Conservation (phyloP, 1,140 invertebrate species). For the Nasonia giraulti region DNA sequence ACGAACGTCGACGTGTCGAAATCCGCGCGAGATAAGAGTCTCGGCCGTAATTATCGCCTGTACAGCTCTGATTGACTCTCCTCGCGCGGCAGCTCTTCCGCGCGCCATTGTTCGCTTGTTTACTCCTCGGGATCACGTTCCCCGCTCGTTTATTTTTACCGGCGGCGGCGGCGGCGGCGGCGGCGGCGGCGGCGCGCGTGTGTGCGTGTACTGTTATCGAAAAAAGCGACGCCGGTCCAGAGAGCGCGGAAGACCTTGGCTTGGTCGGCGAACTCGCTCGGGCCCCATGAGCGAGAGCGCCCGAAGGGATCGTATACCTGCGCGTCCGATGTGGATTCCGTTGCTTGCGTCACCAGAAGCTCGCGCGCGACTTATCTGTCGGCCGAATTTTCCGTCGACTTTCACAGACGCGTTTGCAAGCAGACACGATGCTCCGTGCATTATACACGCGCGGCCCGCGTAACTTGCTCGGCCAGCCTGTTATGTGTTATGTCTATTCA, state of each 20-base stretch:
- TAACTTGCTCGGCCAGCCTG: slow-evolving; percentile 33
- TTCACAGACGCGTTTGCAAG: slow-evolving; percentile 56
- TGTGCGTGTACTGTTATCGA: background rate
- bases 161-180: too few relatives aligned
- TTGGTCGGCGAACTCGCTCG: slow-evolving; percentile 58
- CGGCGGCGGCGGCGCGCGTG: too few relatives aligned
- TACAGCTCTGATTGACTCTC: slow-evolving; percentile 20
- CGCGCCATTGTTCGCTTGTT: background rate
- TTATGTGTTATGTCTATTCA: slow-evolving; percentile 42
- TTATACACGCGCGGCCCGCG: slow-evolving; percentile 50
- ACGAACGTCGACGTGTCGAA: slow-evolving; percentile 1
- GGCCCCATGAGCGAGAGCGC: background rate
- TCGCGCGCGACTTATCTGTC: background rate
- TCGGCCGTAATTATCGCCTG: background rate
- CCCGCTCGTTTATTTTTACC: too few relatives aligned
- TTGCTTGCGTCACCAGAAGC: too few relatives aligned
- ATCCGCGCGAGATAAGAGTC: slow-evolving; percentile 34
- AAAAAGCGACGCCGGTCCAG: background rate
- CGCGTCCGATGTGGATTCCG: background rate
- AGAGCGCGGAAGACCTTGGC: slow-evolving; percentile 53
- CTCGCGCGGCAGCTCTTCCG: slow-evolving; percentile 21
- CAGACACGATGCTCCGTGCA: slow-evolving; percentile 54
- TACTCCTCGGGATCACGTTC: background rate
- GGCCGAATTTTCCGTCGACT: slow-evolving; percentile 32
- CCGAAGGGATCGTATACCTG: background rate